phyloP scores from a whole-genome alignment of 2,113 vertebrate species.

The Sebastes schlegelii region DNA sequence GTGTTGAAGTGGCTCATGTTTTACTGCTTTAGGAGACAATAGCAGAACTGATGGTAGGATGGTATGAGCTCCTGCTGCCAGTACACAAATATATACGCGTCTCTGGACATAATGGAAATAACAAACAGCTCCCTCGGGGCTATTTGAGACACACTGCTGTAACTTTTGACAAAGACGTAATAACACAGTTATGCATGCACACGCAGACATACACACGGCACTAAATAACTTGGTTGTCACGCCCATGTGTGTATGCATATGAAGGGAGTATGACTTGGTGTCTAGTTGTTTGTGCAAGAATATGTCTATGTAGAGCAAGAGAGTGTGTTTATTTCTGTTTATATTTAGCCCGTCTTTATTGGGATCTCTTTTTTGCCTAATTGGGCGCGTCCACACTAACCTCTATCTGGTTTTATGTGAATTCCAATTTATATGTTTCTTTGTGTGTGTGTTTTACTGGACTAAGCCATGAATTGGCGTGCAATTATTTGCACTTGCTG shows the following conservation, averaged over 20 bases:
- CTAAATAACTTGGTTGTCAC: conserved; percentile 41
- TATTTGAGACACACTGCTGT: conserved; percentile 4
- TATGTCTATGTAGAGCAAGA: conserved; percentile 9
- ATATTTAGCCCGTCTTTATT: conserved; percentile 71
- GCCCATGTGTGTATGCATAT: conserved; percentile 30
- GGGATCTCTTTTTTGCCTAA: conserved; percentile 69
- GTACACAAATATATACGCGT: conserved; percentile 13
- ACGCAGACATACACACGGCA: conserved; percentile 31
- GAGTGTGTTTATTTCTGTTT: conserved; percentile 53
- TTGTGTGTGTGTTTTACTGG: conserved; percentile 64
- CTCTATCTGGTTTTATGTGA: conserved; percentile 72
- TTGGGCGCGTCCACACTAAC: conserved; percentile 67
- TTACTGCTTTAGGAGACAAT: not conserved
- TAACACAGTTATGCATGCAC: conserved; percentile 13
- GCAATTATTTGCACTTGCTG: conserved; percentile 67
- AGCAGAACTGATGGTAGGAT: conserved; percentile 1
- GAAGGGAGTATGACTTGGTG: conserved; percentile 41
- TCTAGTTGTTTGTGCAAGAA: conserved; percentile 51
- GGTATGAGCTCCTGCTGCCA: conserved; percentile 8
- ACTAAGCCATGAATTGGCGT: conserved; percentile 54
- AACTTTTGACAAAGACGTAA: conserved; percentile 32
- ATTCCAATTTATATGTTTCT: conserved; percentile 63
- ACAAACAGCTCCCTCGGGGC: conserved; percentile 17
- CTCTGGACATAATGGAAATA: conserved; percentile 42
- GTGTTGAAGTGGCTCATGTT: not conserved